Base-by-base conservation (phyloP, 2,797 vertebrate species). In the Silurus aristotelis region DNA sequence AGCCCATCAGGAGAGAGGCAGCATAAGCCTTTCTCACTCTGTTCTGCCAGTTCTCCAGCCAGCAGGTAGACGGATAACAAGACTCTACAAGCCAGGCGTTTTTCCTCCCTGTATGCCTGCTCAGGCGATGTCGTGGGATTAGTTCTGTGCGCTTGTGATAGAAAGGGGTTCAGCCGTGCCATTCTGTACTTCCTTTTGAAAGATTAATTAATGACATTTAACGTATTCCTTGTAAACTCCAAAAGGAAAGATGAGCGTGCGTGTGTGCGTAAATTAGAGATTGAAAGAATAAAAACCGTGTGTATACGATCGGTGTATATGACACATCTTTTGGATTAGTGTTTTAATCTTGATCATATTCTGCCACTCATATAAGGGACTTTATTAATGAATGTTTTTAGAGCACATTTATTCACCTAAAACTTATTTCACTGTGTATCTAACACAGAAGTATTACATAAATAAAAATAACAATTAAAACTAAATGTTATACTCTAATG, bases 1-100 rank as follows among this genome's bases (percentile, higher is more conserved):
- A 98, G 88, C 94, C 96, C 82, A 98, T 99, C 91, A 98, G 97
- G 91, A 99, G 97, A 91, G 97, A 99, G 93, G 98, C 98, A 96
- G 97, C 84, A 98, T 97, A 93, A 99, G 98, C 91, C 97, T 99
- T 91, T 98, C 97, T 6, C 0, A 97, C 98, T 84, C 96, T 99
- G 48, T 76, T 64, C 87, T 98, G 97, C 94, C 97, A 98, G 94
- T 98, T 98, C 90, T 97, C 97, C 87, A 98, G 97, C 91, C 97
- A 99, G 78, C 98, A 98, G 97, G 97, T 99, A 92, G 64, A 86
- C 55, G 60, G n/a, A 80, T 80, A 82, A 87, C 87, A 85, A 85
- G 71, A 61, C 66, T 84, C 22, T 75, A 71, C 85, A 76, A 85
- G 68, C 82, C 77, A 83, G 46, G 3, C 52, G 6, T 79, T 80